A percentile compares a stretch with the other conserved stretches of the same genome.
Evolutionary conservation across 2,797 vertebrate genomes (phyloP).

Genomic region (Echiichthys vipera): DNA sequence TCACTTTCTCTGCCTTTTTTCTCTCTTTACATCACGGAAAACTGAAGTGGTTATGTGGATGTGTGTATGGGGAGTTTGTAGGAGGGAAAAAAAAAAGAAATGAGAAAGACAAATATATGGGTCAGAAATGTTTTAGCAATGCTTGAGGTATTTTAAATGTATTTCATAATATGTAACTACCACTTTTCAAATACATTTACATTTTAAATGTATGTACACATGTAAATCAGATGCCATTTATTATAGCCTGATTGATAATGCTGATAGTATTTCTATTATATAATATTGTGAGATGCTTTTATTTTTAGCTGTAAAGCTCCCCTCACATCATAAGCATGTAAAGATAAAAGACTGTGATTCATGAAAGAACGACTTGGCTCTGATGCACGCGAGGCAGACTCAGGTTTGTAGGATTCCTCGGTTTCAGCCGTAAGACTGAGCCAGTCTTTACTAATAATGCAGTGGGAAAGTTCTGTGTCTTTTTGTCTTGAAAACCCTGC

Average conservation of each 20-base stretch:
- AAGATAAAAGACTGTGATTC: not conserved
- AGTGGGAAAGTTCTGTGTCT: not conserved
- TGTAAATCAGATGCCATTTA: too few species aligned
- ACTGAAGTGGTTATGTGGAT: constrained; percentile 24
- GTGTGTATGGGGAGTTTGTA: constrained; percentile 11
- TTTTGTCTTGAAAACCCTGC: not conserved
- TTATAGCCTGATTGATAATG: too few species aligned
- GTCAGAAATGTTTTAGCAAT: constrained; percentile 8
- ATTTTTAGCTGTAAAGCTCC: not conserved
- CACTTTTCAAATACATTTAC: too few species aligned
- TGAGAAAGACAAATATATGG: constrained; percentile 23
- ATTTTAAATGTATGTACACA: not conserved
- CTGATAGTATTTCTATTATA: not conserved
- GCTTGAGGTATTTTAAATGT: not conserved
- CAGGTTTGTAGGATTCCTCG: not conserved
- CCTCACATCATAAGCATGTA: not conserved
- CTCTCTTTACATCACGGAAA: constrained; percentile 52
- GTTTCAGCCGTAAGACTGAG: not conserved
- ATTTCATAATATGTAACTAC: not conserved
- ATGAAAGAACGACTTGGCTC: not conserved
- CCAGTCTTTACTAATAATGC: not conserved
- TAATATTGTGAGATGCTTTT: not conserved
- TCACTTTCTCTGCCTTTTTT: constrained; percentile 48
- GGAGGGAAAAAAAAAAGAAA: not conserved
- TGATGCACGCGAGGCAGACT: not conserved